A percentile compares a stretch with the other conserved stretches of the same genome.
Conservation (phyloP, 2,888 invertebrate species). For the Plemyria rubiginata region DNA sequence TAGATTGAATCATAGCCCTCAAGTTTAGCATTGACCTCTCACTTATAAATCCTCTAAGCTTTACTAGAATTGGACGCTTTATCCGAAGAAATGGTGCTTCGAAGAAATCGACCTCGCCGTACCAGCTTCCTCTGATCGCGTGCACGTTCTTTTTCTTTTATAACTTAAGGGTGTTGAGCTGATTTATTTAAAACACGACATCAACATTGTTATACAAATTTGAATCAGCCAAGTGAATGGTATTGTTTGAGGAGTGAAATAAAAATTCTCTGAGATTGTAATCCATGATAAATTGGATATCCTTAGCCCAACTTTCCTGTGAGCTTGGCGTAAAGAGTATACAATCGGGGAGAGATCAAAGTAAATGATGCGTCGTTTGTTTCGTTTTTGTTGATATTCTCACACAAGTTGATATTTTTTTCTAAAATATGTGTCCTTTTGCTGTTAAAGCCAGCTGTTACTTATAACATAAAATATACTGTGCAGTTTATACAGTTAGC, state of each 20-base stretch:
- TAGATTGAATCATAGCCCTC: constrained; percentile 18
- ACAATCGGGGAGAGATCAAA: constrained; percentile 5
- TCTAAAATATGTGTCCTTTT: too few species aligned
- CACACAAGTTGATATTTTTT: not conserved
- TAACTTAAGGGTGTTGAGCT: constrained; percentile 22
- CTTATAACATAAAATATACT: not conserved
- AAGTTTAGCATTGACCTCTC: constrained; percentile 21
- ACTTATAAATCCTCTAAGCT: constrained; percentile 30
- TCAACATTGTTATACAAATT: constrained; percentile 22
- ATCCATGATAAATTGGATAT: constrained; percentile 6
- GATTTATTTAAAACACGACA: constrained; percentile 26
- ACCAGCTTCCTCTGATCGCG: constrained; percentile 30
- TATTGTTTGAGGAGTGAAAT: constrained; percentile 10
- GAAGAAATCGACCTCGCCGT: constrained; percentile 16
- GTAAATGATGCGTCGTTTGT: constrained; percentile 4
- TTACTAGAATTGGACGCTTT: constrained; percentile 29
- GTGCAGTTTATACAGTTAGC: not conserved
- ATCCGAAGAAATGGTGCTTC: constrained; percentile 32
- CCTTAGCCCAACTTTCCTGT: constrained; percentile 2
- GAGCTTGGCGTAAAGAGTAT: not conserved
- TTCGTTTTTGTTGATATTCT: not conserved
- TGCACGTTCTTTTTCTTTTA: constrained; percentile 25
- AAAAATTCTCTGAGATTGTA: constrained; percentile 13
- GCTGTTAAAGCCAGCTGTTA: not conserved
- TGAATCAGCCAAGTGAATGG: constrained; percentile 16